A percentile compares a stretch with the other conserved stretches of the same genome.
phyloP scores from a whole-genome alignment of 2,797 vertebrate genomes.

The Myotis planiceps region DNA sequence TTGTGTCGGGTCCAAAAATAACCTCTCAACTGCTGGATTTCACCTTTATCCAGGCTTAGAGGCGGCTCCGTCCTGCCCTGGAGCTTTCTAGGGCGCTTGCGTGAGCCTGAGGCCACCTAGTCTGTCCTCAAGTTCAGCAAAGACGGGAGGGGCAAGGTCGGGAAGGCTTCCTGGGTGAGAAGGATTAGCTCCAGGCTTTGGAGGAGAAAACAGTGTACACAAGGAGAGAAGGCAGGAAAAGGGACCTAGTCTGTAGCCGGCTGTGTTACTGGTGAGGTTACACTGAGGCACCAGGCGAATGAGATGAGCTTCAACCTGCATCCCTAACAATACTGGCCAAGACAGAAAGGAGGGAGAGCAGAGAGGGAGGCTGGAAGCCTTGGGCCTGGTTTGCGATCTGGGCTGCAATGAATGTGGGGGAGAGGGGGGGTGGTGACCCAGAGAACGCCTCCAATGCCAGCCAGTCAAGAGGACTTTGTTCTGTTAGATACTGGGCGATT shows the following conservation, averaged over 20 bases:
- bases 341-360: background rate
- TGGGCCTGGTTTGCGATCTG: rapidly evolving
- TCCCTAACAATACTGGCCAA: background rate
- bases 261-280: background rate
- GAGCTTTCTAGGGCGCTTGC: background rate
- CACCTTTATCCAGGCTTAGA: constrained; percentile 83
- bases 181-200: background rate
- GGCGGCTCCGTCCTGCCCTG: constrained; percentile 37
- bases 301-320: background rate
- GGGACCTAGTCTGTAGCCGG: background rate
- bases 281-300: background rate
- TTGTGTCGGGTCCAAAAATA: constrained; percentile 85
- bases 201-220: background rate
- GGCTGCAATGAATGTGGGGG: background rate
- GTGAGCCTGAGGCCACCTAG: background rate
- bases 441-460: too few relatives aligned
- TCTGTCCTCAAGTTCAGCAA: background rate
- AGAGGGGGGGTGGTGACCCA: background rate
- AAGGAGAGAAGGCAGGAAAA: background rate
- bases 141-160: background rate
- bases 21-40: constrained; percentile 83
- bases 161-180: background rate
- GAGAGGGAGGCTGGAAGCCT: too few relatives aligned
- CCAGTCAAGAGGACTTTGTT: background rate
- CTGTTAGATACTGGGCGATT: background rate